A percentile compares a stretch with the other conserved stretches of the same genome.
These are phyloP conservation scores for Eristalis tenax DNA, from an alignment of 2,888 invertebrate genomes.

Conservation along the genomic window DNA sequence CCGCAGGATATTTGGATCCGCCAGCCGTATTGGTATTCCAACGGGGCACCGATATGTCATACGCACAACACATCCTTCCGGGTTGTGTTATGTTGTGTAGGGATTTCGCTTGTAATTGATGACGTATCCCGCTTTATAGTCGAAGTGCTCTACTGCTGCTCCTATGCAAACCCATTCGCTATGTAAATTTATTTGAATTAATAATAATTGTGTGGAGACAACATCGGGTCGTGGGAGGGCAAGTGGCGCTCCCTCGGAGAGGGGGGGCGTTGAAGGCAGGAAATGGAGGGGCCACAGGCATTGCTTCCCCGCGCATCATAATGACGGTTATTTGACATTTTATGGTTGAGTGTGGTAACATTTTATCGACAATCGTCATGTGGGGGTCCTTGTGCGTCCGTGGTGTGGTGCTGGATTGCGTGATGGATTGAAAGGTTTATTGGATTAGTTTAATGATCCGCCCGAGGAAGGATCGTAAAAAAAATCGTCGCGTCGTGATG, in stretches of 20 bases:
- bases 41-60: conserved; percentile 52
- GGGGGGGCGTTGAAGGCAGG: background rate
- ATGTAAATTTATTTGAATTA: conserved; percentile 69
- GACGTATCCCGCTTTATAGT: conserved; percentile 32
- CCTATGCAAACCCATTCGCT: conserved; percentile 48
- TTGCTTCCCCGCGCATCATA: conserved; percentile 5
- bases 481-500: background rate
- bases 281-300: background rate
- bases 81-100: conserved; percentile 7
- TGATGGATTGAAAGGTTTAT: conserved; percentile 58
- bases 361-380: conserved; percentile 54
- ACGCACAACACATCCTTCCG: conserved; percentile 44
- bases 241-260: too few relatives aligned
- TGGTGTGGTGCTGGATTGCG: background rate
- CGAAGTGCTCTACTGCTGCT: background rate
- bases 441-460: conserved; percentile 58
- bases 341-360: conserved; percentile 57
- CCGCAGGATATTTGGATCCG: background rate
- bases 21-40: conserved; percentile 32
- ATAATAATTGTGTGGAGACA: conserved; percentile 55
- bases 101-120: conserved; percentile 61
- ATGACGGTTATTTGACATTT: conserved; percentile 59
- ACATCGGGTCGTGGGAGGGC: background rate
- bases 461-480: conserved; percentile 44
- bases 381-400: background rate